Percentiles rank a stretch among this genome's conserved stretches.
phyloP scores from a whole-genome alignment of 1,140 invertebrate species.

The Sipha flava region DNA sequence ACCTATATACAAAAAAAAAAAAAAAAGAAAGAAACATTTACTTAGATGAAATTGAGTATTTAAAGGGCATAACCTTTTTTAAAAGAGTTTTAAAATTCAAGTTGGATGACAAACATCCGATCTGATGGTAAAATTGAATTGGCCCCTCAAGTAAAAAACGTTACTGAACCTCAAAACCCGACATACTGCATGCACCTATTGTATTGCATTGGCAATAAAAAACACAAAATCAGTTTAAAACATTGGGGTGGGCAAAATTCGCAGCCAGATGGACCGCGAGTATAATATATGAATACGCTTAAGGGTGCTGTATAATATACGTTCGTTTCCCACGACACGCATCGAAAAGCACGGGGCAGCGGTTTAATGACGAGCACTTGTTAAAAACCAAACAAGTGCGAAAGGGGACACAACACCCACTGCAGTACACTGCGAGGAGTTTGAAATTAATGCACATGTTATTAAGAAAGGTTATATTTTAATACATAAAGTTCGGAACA shows the following conservation, averaged over 20 bases:
- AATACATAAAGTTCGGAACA: background rate
- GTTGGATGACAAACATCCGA: background rate
- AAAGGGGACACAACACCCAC: background rate
- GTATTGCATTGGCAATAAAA: background rate
- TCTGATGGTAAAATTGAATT: background rate
- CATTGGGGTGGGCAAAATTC: background rate
- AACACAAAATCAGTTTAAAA: slow-evolving; percentile 10
- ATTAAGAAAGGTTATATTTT: background rate
- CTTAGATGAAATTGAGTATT: background rate
- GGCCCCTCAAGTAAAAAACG: background rate
- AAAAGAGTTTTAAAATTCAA: background rate
- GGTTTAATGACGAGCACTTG: slow-evolving; percentile 29
- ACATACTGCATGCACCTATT: background rate
- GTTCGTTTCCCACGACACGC: slow-evolving; percentile 21
- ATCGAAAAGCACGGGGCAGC: background rate
- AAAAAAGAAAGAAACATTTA: background rate
- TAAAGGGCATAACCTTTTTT: background rate
- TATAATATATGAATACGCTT: background rate
- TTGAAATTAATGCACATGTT: background rate
- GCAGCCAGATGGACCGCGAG: background rate
- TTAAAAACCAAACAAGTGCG: slow-evolving; percentile 6
- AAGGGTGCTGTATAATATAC: background rate
- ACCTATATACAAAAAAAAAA: too few relatives aligned
- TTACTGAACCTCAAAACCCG: background rate
- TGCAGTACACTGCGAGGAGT: background rate